Conservation (phyloP, 92 coral and sea anemone species). For the Epizoanthus illoricatus region DNA sequence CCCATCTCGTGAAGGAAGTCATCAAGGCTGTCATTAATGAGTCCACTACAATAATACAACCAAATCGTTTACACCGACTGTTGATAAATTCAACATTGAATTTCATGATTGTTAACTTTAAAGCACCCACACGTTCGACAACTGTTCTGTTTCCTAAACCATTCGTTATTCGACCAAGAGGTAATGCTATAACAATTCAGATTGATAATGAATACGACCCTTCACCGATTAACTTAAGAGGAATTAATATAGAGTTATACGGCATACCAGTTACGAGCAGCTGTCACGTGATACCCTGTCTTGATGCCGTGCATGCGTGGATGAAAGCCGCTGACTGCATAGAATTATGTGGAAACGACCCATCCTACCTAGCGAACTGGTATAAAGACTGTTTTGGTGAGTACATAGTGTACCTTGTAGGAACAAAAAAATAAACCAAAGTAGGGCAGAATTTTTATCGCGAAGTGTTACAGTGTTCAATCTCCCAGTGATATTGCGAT, state of each 20-base stretch:
- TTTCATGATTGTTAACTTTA: not conserved
- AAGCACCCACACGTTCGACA: not conserved
- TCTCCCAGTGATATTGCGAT: too few species aligned
- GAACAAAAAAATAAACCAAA: too few species aligned
- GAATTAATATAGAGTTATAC: not conserved
- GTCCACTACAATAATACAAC: not conserved
- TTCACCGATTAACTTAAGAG: not conserved
- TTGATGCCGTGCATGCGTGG: constrained; percentile 14
- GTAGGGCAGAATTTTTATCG: too few species aligned
- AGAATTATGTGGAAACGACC: constrained; percentile 18
- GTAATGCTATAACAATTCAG: constrained; percentile 7
- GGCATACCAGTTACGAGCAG: constrained; percentile 20
- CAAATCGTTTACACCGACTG: not conserved
- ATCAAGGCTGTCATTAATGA: constrained; percentile 21
- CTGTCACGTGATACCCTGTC: not conserved
- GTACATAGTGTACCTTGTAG: not conserved
- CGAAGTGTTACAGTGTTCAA: too few species aligned
- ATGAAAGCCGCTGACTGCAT: not conserved
- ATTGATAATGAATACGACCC: not conserved
- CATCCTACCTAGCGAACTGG: constrained; percentile 10
- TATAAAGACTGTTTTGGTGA: constrained; percentile 23
- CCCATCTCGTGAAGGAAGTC: constrained; percentile 1
- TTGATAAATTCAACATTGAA: not conserved
- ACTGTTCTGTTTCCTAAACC: constrained; percentile 19
- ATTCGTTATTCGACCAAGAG: constrained; percentile 28